These are phyloP conservation scores for Tor tambroides DNA, from an alignment of 2,113 vertebrate species.

Conservation along the genomic window DNA sequence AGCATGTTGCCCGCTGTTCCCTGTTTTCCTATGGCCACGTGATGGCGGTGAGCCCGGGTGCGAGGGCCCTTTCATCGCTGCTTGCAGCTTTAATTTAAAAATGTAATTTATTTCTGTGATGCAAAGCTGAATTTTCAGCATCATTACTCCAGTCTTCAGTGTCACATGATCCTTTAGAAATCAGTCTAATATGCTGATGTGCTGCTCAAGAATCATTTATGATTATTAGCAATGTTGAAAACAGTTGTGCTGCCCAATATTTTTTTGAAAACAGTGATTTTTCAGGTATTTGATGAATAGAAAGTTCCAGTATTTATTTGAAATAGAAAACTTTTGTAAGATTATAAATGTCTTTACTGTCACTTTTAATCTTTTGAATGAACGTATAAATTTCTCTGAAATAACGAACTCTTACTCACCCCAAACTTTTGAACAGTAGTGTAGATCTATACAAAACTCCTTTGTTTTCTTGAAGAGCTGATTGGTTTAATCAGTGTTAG, in stretches of 20 bases:
- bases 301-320: background rate
- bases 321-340: background rate
- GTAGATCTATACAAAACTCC: background rate
- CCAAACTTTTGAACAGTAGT: background rate
- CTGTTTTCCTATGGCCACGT: too few species aligned
- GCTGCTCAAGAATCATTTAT: too few species aligned
- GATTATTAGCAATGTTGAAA: background rate
- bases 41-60: too few species aligned
- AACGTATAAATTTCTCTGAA: too few species aligned
- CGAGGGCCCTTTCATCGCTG: too few species aligned
- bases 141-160: background rate
- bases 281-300: background rate
- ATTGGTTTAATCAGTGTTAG: background rate
- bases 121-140: background rate
- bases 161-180: background rate
- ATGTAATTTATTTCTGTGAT: background rate
- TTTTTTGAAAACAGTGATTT: background rate
- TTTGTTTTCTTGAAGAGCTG: background rate
- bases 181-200: background rate
- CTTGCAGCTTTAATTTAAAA: too few species aligned
- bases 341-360: background rate
- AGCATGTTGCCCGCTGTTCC: too few species aligned
- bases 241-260: too few species aligned
- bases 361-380: background rate
- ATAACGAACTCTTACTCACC: too few species aligned